These are phyloP conservation scores for Catamblyrhynchus diadema DNA, from an alignment of 2,797 vertebrate species.

Conservation along the genomic window DNA sequence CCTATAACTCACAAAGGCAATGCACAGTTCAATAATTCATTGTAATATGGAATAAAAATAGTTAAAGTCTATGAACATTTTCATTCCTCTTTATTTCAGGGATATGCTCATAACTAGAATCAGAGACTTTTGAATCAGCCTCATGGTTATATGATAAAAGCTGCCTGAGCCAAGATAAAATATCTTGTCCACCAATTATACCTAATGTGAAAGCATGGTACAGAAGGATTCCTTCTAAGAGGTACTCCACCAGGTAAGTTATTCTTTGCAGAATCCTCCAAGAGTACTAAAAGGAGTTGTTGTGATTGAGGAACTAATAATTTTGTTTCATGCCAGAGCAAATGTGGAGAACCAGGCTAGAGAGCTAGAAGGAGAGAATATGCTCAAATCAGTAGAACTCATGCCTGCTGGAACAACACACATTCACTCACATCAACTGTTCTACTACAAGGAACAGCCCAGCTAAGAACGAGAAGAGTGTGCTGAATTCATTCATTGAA, in stretches of 20 bases:
- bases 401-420: neutral
- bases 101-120: neutral
- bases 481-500: neutral
- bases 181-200: neutral
- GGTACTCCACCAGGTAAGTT: neutral
- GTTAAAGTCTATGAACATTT: neutral
- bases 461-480: neutral
- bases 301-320: neutral
- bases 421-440: neutral
- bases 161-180: neutral
- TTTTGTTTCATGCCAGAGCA: neutral
- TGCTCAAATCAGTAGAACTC: neutral
- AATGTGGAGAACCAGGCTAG: neutral
- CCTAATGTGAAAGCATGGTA: neutral
- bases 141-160: neutral
- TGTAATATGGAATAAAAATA: neutral
- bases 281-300: neutral
- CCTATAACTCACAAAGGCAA: neutral
- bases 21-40: neutral
- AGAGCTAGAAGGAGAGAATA: neutral
- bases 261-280: neutral
- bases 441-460: neutral
- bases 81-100: neutral
- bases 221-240: neutral
- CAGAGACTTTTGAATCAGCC: neutral